Base-by-base conservation (phyloP, 2,797 vertebrate species). In the Acanthis flammea region DNA sequence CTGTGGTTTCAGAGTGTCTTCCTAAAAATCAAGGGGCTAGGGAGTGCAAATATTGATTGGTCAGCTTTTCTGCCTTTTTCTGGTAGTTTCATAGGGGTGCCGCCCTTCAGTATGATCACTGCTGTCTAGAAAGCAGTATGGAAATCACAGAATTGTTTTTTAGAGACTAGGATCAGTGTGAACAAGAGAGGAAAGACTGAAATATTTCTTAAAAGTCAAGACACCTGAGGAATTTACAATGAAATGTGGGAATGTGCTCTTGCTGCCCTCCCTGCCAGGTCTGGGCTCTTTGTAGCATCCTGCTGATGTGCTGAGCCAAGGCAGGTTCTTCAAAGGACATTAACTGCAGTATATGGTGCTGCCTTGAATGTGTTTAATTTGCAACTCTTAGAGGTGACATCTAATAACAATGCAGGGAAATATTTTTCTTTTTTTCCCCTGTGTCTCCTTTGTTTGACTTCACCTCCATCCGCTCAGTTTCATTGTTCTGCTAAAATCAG, bases 391-490 rank as follows among this genome's bases (percentile, higher is more conserved):
- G 37, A 89, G 80, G 77, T 86, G 55, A 80, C 88, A 89, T 86
- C 86, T 85, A 81, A 66, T 76, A 74, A 87, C 63, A 90, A 67
- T 60, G 76, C 72, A 80, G 77, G 47, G 79, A 83, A 93, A 88
- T 74, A 61, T 76, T 94, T 89, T 82, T 79, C 25, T 44, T 25
- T 39, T 71, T 66, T 61, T 25, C 22, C 19, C 35, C 44, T 2
- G 9, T 70, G 71, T 73, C 91, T 94, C 74, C 86, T 95, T 97
- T 95, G 90, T 95, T 92, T 95, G 93, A 54, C 81, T 91, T 92
- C 21, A 87, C 61, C 65, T 92, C 67, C 50, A 57, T 89, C 41
- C 3, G 0, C 51, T 79, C 0, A 0, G 37, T 91, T 95, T 92
- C 67, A 94, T 90, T 94, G 83, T 95, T 95, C 84, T 86, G 76